Base-by-base conservation (phyloP, 1,140 invertebrate genomes). In the Drosophila ironensis region DNA sequence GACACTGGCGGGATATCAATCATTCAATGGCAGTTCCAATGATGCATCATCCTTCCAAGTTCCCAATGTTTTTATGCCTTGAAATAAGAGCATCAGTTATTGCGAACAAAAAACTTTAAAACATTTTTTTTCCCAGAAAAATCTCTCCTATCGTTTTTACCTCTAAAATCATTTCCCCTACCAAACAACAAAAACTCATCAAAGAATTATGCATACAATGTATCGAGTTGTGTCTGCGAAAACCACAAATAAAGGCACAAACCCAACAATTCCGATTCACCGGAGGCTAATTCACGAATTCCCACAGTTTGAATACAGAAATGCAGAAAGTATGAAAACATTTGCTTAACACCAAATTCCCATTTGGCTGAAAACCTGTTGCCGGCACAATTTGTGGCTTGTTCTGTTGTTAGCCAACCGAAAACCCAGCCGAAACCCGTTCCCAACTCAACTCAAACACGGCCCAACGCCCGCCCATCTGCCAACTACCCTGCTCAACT, bases 281-380 rank as follows among this genome's bases (percentile, higher is more conserved):
- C 56, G 38, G 71, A 74, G 80, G 80, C 74, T 72, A 86, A 84
- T 84, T 86, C 67, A 53, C 41, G 51, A 71, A 86, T 64, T 74
- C 70, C 60, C 80, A 66, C 56, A 63, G 54, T 74, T 80, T 70
- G 64, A 70, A 84, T 78, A 86, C 42, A 63, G 14, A 64, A 64
- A 86, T 64, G 68, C 53, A 73, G n/a, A 59, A 59, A 19, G 38
- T 42, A 54, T 57, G 40, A 45, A 66, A 70, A 59, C 47, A 64
- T 72, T 72, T 46, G 67, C 37, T 59, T 30, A 66, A 54, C 51
- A 67, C 41, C 12, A 12, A 63, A 86, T 74, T 80, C 71, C 74
- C 80, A 78, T 68, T 61, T 51, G 78, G 56, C 40, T 4, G 12
- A 16, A 61, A 63, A 86, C 80, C 80, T 84, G 80, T 84, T 84